Evolutionary conservation across 92 coral and sea anemone genomes (phyloP), one percentile per base, ranked within the genome.

Genomic region (Blastomussa wellsi): DNA sequence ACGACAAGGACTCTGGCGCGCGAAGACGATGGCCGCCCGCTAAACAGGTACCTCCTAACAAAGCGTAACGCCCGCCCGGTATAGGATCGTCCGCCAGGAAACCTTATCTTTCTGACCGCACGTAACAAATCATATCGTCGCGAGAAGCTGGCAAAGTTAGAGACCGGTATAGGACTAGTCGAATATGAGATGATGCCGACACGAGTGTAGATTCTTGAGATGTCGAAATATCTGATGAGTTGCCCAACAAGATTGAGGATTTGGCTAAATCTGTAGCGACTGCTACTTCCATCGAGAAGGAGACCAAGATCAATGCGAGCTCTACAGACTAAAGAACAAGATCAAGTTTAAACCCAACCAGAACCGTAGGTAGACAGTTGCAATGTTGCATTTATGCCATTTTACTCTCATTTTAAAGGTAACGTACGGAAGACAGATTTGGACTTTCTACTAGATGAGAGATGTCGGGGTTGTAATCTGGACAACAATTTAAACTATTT

Each of bases 261-360:
- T 38, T 68, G 57, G 71, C 82, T 73, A 39, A 90, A 55, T 62
- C 65, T 73, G 38, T 86, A 74, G 6, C 82, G 82, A 62, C 74
- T 76, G 38, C 87, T 78, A 12, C 84, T 84, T 24, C 89, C 92
- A 66, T 92, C 94, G 17, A 92, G 17, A 14, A 92, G 89, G 86
- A 92, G 72, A 12, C 92, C 94, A 74, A 92, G 90, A 83, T 92
- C 94, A 51, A 92, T 82, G 37, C 88, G 88, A 35, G 89, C 90
- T 83, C 88, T 86, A 85, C 94, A 92, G 20, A 86, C 94, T 92
- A 38, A 65, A 65, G 17, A 59, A 78, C 55, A 64, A 78, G 2
- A 44, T 28, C 32, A n/a, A 42, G 16, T n/a, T 74, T 9, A 47
- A 41, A 17, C 28, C 17, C 6, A 7, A 55, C 62, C 17, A 55